Evolutionary conservation across 2,113 vertebrate species (phyloP).

Genomic region (Telmatochromis bifrenatus): DNA sequence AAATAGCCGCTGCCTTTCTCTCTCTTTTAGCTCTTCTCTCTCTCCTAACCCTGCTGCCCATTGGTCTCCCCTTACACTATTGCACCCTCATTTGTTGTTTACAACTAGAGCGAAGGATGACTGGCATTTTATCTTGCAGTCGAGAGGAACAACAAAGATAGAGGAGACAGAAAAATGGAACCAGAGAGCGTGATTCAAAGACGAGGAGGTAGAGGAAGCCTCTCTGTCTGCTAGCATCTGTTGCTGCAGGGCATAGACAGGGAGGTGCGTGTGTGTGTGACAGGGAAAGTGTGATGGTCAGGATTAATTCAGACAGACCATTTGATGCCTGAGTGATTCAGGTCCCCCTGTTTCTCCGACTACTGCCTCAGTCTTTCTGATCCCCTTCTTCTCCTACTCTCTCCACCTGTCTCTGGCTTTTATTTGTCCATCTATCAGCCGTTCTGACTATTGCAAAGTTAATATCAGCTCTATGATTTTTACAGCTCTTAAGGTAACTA

Average conservation of each 20-base stretch:
- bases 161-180: conserved; percentile 31
- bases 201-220: conserved; percentile 26
- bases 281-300: conserved; percentile 35
- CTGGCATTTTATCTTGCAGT: conserved; percentile 58
- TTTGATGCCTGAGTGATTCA: conserved; percentile 56
- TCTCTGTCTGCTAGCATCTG: conserved; percentile 44
- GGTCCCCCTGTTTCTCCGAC: conserved; percentile 23
- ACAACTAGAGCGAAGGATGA: conserved; percentile 51
- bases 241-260: conserved; percentile 41
- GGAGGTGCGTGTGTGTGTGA: conserved; percentile 1
- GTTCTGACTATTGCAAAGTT: background rate
- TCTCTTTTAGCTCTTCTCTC: conserved; percentile 1
- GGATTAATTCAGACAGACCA: conserved; percentile 60
- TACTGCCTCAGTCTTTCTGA: background rate
- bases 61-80: conserved; percentile 32
- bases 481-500: background rate
- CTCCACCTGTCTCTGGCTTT: background rate
- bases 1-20: conserved; percentile 55
- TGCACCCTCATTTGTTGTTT: conserved; percentile 57
- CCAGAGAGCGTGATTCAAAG: conserved; percentile 19
- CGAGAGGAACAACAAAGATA: conserved; percentile 38
- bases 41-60: conserved; percentile 4
- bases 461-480: background rate
- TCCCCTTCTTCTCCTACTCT: background rate
- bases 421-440: background rate